Evolutionary conservation across 2,888 invertebrate species (phyloP), one percentile per base, ranked within the genome.

Genomic region (Craniophora ligustri): DNA sequence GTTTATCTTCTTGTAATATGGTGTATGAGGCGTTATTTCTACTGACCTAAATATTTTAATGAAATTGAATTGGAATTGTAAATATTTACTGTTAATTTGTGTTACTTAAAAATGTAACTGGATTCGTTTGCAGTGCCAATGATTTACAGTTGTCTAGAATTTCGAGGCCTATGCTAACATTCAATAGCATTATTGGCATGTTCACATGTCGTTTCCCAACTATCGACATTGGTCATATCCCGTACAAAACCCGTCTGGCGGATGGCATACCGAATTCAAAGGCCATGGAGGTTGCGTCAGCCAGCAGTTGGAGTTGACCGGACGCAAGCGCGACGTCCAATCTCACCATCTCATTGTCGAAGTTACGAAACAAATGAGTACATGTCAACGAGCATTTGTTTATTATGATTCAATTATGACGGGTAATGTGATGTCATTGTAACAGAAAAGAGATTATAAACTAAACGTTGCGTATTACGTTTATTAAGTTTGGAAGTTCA

Each of bases 271-370:
- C 77, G 61, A 79, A 78, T 73, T 47, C 67, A 79, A 79, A 81
- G 84, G 83, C 72, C 76, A 56, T 19, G 81, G 67, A 58, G 13
- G 54, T 86, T 86, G 80, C 84, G 73, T 79, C 84, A 86, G n/a
- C 63, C 23, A 42, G 18, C 66, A 49, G 60, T 39, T 65, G 49
- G 26, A 61, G 38, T 28, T 28, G 34, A 77, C 87, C 87, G 88
- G 87, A 87, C 83, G 84, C 80, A 45, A 64, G 60, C 65, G 72
- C 78, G 79, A 73, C 81, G 54, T 65, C 71, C 76, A 77, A 84
- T 85, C 83, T 76, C 75, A 62, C 76, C 79, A 83, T 82, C 85
- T 73, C 85, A 83, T 85, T 88, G 87, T 85, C 72, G 61, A 57
- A 55, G 72, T 75, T 83, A 75, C 83, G 79, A 86, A 82, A 76